phyloP scores from a whole-genome alignment of 2,113 vertebrate genomes.

The Sula dactylatra region DNA sequence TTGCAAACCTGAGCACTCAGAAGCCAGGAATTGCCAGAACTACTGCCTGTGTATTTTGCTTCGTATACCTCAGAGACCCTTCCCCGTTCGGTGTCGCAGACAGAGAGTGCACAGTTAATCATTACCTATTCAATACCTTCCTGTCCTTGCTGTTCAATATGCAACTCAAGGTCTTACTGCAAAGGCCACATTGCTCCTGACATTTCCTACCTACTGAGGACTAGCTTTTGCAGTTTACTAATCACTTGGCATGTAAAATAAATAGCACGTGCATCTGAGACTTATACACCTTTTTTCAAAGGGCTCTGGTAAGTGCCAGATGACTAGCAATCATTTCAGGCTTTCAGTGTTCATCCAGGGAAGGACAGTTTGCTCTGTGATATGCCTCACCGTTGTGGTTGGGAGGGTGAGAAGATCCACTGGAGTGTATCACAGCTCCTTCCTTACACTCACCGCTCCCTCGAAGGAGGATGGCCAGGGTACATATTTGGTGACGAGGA shows the following conservation, averaged over 20 bases:
- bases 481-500: background rate
- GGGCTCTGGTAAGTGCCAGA: background rate
- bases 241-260: background rate
- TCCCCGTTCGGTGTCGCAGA: background rate
- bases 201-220: background rate
- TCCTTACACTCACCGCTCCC: background rate
- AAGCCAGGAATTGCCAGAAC: background rate
- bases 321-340: background rate
- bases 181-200: conserved; percentile 16
- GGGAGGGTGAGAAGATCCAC: background rate
- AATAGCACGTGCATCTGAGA: background rate
- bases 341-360: background rate
- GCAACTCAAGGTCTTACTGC: background rate
- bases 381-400: background rate
- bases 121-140: background rate
- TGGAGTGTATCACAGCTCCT: background rate
- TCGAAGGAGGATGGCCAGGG: background rate
- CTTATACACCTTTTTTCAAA: background rate
- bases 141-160: conserved; percentile 18
- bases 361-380: background rate
- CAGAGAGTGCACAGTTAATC: background rate
- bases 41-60: background rate
- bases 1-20: background rate
- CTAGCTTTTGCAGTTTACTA: background rate
- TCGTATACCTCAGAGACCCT: background rate